Conservation (phyloP, 2,113 vertebrate species). For the Turnix velox region DNA sequence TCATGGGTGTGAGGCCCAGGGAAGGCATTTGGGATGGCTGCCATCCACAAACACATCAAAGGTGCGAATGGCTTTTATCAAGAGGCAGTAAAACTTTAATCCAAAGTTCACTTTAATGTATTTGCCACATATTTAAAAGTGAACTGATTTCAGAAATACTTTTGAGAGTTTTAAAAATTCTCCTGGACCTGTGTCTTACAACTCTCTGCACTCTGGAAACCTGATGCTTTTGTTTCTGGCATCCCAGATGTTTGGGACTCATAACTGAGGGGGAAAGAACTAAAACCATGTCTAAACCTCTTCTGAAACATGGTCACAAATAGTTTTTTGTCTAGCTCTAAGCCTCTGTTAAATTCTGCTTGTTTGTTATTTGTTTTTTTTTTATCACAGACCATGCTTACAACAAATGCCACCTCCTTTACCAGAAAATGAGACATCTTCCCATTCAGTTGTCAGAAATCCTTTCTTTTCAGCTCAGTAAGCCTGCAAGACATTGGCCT, state of each 20-base stretch:
- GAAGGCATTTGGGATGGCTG: conserved; percentile 52
- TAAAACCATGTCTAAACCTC: background rate
- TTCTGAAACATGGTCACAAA: background rate
- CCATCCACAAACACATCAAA: conserved; percentile 47
- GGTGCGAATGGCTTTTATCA: conserved; percentile 48
- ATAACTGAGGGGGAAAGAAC: background rate
- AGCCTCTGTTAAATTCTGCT: background rate
- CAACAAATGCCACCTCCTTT: background rate
- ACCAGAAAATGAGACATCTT: background rate
- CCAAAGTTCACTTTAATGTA: conserved; percentile 19
- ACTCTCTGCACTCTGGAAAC: conserved; percentile 16
- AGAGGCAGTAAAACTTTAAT: conserved; percentile 53
- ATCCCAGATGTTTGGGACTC: conserved; percentile 21
- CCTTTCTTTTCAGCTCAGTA: background rate
- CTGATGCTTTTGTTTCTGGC: conserved; percentile 25
- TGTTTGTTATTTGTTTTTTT: too few relatives aligned
- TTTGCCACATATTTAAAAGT: conserved; percentile 44
- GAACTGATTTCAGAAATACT: conserved; percentile 40
- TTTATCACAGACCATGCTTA: background rate
- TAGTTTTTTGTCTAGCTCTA: background rate
- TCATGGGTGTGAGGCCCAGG: background rate
- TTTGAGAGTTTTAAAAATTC: conserved; percentile 40
- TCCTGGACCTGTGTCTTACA: conserved; percentile 2
- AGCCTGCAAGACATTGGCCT: background rate
- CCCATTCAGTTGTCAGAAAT: background rate